These are phyloP conservation scores for Atethmia centrago DNA, from an alignment of 2,888 invertebrate species.

Conservation along the genomic window DNA sequence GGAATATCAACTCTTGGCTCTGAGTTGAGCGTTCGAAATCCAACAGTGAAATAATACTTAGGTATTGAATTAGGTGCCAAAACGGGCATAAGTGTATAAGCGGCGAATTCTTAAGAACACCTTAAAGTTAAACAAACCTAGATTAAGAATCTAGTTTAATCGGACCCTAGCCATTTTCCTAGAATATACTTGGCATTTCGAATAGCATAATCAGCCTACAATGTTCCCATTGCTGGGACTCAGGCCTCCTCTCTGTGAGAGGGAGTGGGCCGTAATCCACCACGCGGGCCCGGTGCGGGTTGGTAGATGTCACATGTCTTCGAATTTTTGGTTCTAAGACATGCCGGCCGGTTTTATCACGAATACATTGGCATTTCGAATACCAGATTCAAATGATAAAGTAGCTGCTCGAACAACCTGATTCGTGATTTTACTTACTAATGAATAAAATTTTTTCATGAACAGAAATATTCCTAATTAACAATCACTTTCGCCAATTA, in stretches of 20 bases:
- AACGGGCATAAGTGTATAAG: background rate
- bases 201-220: too few relatives aligned
- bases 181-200: background rate
- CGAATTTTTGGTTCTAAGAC: too few relatives aligned
- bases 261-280: too few relatives aligned
- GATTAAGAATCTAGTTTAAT: background rate
- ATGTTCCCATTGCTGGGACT: too few relatives aligned
- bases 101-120: background rate
- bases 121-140: background rate
- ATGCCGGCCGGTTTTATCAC: too few relatives aligned
- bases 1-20: background rate
- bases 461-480: conserved; percentile 14
- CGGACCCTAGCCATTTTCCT: background rate
- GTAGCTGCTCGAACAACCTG: background rate
- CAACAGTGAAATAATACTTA: background rate
- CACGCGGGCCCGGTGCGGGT: too few relatives aligned
- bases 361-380: background rate
- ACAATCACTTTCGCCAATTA: conserved; percentile 16
- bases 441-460: conserved; percentile 18
- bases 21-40: background rate
- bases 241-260: too few relatives aligned
- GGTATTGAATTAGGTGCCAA: background rate
- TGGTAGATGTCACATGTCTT: too few relatives aligned
- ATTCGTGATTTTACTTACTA: conserved; percentile 1
- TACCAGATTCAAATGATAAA: conserved; percentile 1